phyloP scores from a whole-genome alignment of 2,113 vertebrate genomes.

The Ciconia boyciana region DNA sequence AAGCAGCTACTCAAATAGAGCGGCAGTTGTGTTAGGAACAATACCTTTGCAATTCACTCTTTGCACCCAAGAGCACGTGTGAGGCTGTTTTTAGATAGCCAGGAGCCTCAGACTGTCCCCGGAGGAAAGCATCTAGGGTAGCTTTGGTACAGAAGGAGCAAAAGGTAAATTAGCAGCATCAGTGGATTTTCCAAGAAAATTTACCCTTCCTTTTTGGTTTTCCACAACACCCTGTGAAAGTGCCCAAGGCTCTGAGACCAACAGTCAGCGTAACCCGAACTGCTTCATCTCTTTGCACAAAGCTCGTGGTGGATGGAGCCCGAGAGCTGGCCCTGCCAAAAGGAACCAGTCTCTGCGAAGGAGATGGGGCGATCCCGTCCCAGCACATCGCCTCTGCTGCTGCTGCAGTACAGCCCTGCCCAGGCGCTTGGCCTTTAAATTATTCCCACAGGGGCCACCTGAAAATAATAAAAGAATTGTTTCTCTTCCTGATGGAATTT shows the following conservation, averaged over 20 bases:
- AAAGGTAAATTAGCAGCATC: not conserved
- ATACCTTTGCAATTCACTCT: not conserved
- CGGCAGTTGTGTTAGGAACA: not conserved
- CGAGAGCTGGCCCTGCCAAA: not conserved
- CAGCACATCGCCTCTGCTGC: not conserved
- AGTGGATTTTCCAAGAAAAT: not conserved
- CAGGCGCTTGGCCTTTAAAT: slow-evolving; percentile 72
- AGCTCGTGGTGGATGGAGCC: not conserved
- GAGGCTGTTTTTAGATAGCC: not conserved
- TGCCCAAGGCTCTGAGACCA: not conserved
- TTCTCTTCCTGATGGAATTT: slow-evolving; percentile 74
- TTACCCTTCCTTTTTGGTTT: not conserved
- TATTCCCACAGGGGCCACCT: slow-evolving; percentile 76
- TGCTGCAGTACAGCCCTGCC: slow-evolving; percentile 25
- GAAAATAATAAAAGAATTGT: slow-evolving; percentile 58
- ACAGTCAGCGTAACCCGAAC: not conserved
- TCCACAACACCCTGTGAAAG: not conserved
- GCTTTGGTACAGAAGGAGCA: not conserved
- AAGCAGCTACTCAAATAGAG: not conserved
- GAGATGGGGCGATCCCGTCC: not conserved
- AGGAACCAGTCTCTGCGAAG: not conserved
- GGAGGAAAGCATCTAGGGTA: not conserved
- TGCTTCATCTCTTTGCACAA: not conserved
- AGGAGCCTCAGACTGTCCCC: not conserved
- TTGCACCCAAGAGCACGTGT: fast-evolving